Evolutionary conservation across 2,113 vertebrate genomes (phyloP).

Genomic region (Phoxinus phoxinus): DNA sequence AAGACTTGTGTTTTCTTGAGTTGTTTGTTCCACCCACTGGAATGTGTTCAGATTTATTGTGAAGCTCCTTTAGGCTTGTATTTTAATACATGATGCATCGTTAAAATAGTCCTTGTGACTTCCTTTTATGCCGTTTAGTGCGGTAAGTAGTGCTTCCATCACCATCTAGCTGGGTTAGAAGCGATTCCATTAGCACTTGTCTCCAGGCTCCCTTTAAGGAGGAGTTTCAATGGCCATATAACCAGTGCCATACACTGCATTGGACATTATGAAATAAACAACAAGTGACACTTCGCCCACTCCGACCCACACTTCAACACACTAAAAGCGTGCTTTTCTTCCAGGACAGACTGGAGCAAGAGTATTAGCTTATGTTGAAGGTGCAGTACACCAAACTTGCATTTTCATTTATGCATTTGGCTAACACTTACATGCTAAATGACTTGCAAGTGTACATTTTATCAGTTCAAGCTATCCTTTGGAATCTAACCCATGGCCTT

Average conservation of each 20-base stretch:
- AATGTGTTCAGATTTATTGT: constrained; percentile 24
- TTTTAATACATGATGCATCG: background rate
- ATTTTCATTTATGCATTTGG: background rate
- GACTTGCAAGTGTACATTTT: background rate
- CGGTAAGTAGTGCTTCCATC: background rate
- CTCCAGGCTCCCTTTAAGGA: constrained; percentile 12
- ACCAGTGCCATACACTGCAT: constrained; percentile 37
- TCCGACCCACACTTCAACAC: constrained; percentile 36
- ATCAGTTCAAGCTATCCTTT: background rate
- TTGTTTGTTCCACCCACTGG: constrained; percentile 15
- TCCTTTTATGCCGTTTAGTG: constrained; percentile 12
- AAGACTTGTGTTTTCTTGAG: background rate
- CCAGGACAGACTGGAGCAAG: background rate
- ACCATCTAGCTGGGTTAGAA: background rate
- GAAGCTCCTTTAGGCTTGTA: background rate
- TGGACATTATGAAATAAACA: constrained; percentile 25
- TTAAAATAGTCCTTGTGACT: constrained; percentile 26
- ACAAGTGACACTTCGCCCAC: constrained; percentile 33
- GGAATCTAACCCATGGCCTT: background rate
- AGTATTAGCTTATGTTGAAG: background rate
- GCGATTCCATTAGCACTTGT: constrained; percentile 35
- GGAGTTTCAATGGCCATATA: constrained; percentile 34
- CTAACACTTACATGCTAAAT: background rate
- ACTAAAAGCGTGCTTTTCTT: background rate
- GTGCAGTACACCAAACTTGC: background rate